Base-by-base conservation (phyloP, 2,888 invertebrate species). In the Dorcus parallelipipedus region DNA sequence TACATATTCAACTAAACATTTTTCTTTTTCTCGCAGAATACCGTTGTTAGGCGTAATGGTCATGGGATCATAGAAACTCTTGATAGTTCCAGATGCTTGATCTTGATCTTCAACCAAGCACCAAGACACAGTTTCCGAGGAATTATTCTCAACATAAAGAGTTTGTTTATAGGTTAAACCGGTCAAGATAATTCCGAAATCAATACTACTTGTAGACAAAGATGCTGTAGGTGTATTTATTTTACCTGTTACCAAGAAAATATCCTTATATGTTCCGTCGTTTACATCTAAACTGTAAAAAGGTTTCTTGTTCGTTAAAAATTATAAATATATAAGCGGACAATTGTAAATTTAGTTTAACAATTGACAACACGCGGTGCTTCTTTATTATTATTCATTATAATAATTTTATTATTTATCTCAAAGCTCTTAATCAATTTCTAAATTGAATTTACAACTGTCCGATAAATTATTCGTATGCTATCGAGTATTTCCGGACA, bases 61-160 rank as follows among this genome's bases (percentile, higher is more conserved):
- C 14, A 10, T 33, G 17, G 50, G 20, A 23, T 9, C n/a, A 49
- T 52, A 39, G 10, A 54, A 33, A 33, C 26, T 33, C 6, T 33
- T 7, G 5, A 33, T 33, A 4, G 0, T 6, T 33, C 26, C 6
- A 1, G 26, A 33, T 33, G 26, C 6, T 33, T 33, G 26, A 1
- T 33, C 26, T 7, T 7, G 26, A 33, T 73, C 65, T 60, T 76
- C 75, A 0, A 67, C 55, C 4, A 76, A 66, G 52, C 63, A 61
- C 75, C 75, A 76, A 4, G 60, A 43, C 3, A 71, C 9, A 9
- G 58, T 47, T n/a, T 68, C 60, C 3, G 58, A 14, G 1, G 65
- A 61, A 10, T 64, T 51, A 51, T 71, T 75, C 58, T 60, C 52
- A 3, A 76, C 63, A 10, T 54, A 52, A 50, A 76, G 61, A n/a